A percentile compares a stretch with the other conserved stretches of the same genome.
These are phyloP conservation scores for Pseudois nayaur DNA, from an alignment of 2,113 vertebrate species.

Conservation along the genomic window DNA sequence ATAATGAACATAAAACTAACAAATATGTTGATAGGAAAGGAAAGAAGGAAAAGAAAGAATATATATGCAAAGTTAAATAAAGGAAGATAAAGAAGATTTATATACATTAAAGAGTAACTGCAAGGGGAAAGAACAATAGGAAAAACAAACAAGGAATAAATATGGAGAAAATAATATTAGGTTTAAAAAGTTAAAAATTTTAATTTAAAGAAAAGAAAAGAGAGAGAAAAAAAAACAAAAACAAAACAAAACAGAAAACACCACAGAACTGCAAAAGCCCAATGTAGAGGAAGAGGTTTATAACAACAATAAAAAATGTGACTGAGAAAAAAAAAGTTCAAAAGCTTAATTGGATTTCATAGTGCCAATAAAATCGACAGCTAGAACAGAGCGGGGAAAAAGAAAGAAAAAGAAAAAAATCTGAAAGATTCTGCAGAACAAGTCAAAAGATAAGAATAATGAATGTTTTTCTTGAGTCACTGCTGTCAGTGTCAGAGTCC, in stretches of 20 bases:
- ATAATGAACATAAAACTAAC: neutral
- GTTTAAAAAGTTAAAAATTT: neutral
- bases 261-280: neutral
- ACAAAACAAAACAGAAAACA: neutral
- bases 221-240: neutral
- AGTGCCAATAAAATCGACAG: neutral
- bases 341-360: neutral
- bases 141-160: neutral
- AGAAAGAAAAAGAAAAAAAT: neutral
- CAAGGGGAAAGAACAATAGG: neutral
- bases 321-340: neutral
- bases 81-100: neutral
- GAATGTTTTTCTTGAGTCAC: neutral
- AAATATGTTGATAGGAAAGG: neutral
- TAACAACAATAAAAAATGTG: neutral
- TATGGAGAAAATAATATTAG: neutral
- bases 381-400: fast-evolving
- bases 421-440: neutral
- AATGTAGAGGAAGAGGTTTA: neutral
- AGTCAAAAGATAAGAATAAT: neutral
- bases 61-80: neutral
- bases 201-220: neutral
- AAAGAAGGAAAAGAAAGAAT: neutral
- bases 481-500: neutral
- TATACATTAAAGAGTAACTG: neutral